Evolutionary conservation across 64 coral and sea anemone genomes (phyloP), one percentile per base, ranked within the genome.

Genomic region (Exaiptasia diaphana): DNA sequence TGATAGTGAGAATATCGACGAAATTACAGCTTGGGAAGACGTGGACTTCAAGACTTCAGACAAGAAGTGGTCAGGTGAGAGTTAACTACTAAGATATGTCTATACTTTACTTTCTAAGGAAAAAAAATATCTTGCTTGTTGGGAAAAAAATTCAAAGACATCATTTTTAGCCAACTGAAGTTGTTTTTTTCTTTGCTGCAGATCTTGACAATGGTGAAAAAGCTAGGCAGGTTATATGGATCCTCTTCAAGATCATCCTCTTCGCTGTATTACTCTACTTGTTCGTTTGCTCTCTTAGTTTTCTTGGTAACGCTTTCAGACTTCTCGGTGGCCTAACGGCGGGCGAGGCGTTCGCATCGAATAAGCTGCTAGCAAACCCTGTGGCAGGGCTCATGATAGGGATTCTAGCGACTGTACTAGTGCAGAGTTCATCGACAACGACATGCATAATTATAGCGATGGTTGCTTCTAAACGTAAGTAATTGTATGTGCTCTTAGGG

Each of bases 21-120:
- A 78, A 29, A 89, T 89, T 46, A 86, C 89, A 53, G 86, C 91
- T 12, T 95, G 91, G 91, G 91, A 85, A 67, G 72, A 89, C 44
- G 86, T 86, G 10, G 91, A 82, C 69, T 69, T 95, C 48, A 44
- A 95, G 54, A 78, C 71, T 23, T 12, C 30, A 60, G 91, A 86
- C 23, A 85, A 72, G 8, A 85, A 85, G 64, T 95, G 91, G 91
- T 63, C 81, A 39, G 86, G 91, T 95, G 79, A 89, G 63, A 18
- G 20, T 10, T 28, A 6, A 26, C 4, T 2, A 26, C 34, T 77
- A 67, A 43, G 8, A 34, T 2, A n/a, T n/a, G n/a, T n/a, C n/a
- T n/a, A n/a, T n/a, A n/a, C n/a, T 44, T 26, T 8, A 36, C 50
- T 54, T 53, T 71, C 2, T 5, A 17, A 25, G 27, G 39, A 13